These are phyloP conservation scores for Dioctria rufipes DNA, from an alignment of 2,888 invertebrate species.

Conservation along the genomic window DNA sequence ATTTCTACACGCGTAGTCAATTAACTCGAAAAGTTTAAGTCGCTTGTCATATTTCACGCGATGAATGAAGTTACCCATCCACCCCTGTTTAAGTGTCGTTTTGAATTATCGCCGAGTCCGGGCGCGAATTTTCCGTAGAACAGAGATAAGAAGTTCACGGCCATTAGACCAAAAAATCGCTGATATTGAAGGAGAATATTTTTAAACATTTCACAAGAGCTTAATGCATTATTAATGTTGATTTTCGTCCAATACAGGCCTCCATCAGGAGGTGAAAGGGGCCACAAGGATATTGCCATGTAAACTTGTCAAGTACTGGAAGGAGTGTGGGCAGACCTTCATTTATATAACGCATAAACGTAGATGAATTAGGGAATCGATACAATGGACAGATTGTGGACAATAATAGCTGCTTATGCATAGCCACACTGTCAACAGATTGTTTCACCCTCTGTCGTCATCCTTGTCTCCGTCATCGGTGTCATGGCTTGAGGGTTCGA, in stretches of 20 bases:
- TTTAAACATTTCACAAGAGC: slow-evolving; percentile 13
- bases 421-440: slow-evolving; percentile 55
- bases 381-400: slow-evolving; percentile 53
- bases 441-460: slow-evolving; percentile 45
- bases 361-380: slow-evolving; percentile 46
- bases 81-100: slow-evolving; percentile 35
- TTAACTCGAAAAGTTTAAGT: slow-evolving; percentile 34
- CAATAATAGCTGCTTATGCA: slow-evolving; percentile 55
- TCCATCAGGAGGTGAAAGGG: slow-evolving; percentile 16
- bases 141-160: slow-evolving; percentile 20
- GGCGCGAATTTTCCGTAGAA: background rate
- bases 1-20: slow-evolving; percentile 49
- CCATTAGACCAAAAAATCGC: slow-evolving; percentile 25
- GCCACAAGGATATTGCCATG: background rate
- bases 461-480: slow-evolving; percentile 40
- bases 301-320: background rate
- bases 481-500: slow-evolving; percentile 32
- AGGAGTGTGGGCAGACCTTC: background rate
- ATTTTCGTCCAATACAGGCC: slow-evolving; percentile 28
- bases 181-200: slow-evolving; percentile 24
- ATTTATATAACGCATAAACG: background rate
- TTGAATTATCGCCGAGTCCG: slow-evolving; percentile 7
- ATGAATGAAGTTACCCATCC: slow-evolving; percentile 14
- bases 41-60: slow-evolving; percentile 46
- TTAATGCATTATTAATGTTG: slow-evolving; percentile 48